These are phyloP conservation scores for Bedellia somnulentella DNA, from an alignment of 2,888 invertebrate genomes.

Conservation along the genomic window DNA sequence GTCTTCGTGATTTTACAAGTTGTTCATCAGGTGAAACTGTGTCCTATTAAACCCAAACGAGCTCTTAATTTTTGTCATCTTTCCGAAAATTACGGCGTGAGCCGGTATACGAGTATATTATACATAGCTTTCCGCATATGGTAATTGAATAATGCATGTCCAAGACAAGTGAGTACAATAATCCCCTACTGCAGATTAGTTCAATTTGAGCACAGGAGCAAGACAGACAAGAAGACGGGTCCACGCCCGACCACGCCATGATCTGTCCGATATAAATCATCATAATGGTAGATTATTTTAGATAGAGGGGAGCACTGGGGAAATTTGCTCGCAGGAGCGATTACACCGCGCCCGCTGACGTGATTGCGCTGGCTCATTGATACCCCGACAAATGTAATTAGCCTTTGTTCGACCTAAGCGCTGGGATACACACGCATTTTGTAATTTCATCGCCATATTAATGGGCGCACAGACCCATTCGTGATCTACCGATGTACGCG, in stretches of 20 bases:
- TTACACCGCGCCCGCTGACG: constrained; percentile 41
- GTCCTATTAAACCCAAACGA: too few species aligned
- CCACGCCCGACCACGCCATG: constrained; percentile 42
- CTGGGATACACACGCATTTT: constrained; percentile 29
- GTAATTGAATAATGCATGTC: too few species aligned
- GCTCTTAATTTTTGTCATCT: too few species aligned
- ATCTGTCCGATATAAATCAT: constrained; percentile 53
- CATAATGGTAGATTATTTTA: constrained; percentile 55
- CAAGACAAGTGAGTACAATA: too few species aligned
- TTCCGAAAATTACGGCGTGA: too few species aligned
- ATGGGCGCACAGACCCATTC: constrained; percentile 11
- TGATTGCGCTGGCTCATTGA: constrained; percentile 52
- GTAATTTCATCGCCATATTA: constrained; percentile 34
- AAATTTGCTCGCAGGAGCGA: constrained; percentile 41
- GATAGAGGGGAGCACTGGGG: constrained; percentile 48
- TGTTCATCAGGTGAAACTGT: too few species aligned
- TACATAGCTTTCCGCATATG: too few species aligned
- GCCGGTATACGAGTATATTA: too few species aligned
- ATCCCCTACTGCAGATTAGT: too few species aligned
- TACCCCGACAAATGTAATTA: constrained; percentile 54
- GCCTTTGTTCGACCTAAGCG: constrained; percentile 40
- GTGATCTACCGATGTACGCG: constrained; percentile 3
- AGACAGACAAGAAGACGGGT: too few species aligned
- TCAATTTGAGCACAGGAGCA: too few species aligned
- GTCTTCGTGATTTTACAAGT: too few species aligned